Base-by-base conservation (phyloP, 1,140 invertebrate genomes). In the Diachasma alloeum region DNA sequence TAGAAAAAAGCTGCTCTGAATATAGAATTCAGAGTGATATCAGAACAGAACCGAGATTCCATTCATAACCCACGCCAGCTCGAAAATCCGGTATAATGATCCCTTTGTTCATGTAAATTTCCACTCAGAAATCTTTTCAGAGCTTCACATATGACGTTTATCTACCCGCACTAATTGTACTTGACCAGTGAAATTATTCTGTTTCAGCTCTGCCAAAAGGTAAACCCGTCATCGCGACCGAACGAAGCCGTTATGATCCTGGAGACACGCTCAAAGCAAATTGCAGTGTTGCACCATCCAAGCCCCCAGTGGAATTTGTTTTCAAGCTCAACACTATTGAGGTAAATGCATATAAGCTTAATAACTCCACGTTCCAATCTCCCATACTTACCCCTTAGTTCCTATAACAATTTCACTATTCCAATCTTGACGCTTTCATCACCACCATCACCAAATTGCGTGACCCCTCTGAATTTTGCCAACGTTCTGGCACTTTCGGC, bases 191-290 rank as follows among this genome's bases (percentile, higher is more conserved):
- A n/a, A n/a, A 37, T 39, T 4, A 68, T 85, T 87, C 77, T 83
- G 81, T 88, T 87, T 83, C 82, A 90, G 90, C 84, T 81, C 59
- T 89, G 73, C 89, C 89, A 42, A 79, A 85, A 73, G 80, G 79
- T 56, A 83, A 80, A 67, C 89, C 89, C 26, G 73, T 83, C 78
- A 85, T 91, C 78, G 73, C 79, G 77, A 92, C 93, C 22, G 93
- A 93, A 79, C 91, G 92, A 77, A 91, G 91, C 75, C 92, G 93
- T 79, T 95, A 95, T 86, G 93, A 93, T 79, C 91, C 92, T 0
- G 95, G 94, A 19, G 94, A 96, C 83, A 90, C 92, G 37, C 88
- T 96, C 46, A 90, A 91, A 81, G 95, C 94, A 76, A 96, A 96
- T 88, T 96, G 95, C 87, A 93, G 92, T 69, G 92, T 94, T n/a